Percentiles rank a stretch among this genome's conserved stretches.
Evolutionary conservation across 2,888 invertebrate genomes (phyloP).

Genomic region (Agrochola circellaris): DNA sequence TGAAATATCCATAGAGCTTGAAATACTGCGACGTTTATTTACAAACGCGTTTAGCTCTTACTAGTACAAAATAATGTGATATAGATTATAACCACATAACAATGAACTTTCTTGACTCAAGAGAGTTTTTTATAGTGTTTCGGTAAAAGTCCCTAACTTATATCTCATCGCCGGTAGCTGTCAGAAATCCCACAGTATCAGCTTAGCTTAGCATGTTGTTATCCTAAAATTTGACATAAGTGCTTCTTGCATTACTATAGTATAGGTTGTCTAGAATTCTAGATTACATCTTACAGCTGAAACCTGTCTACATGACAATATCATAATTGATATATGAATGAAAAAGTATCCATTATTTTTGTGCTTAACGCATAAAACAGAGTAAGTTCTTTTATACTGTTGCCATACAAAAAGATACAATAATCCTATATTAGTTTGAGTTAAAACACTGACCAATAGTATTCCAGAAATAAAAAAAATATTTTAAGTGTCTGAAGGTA

Average conservation of each 20-base stretch:
- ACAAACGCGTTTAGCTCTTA: not conserved
- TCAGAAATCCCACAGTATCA: not conserved
- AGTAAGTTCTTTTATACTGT: not conserved
- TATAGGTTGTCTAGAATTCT: not conserved
- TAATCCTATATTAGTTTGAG: not conserved
- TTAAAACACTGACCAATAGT: not conserved
- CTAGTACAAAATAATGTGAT: not conserved
- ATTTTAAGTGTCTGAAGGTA: no score
- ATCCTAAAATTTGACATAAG: constrained; percentile 8
- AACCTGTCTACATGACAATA: not conserved
- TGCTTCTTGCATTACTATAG: not conserved
- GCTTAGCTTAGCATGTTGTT: not conserved
- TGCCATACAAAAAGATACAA: not conserved
- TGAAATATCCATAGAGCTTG: not conserved
- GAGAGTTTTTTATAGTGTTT: not conserved
- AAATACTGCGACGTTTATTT: not conserved
- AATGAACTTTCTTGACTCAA: not conserved
- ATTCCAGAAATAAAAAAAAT: not conserved
- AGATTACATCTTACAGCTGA: not conserved
- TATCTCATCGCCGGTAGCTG: constrained; percentile 18
- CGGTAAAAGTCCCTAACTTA: constrained; percentile 13
- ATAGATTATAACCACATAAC: not conserved
- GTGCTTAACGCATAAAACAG: not conserved
- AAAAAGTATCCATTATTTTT: not conserved
- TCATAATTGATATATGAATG: not conserved